Evolutionary conservation across 2,797 vertebrate species (phyloP).

Genomic region (Pantherophis alleghaniensis): DNA sequence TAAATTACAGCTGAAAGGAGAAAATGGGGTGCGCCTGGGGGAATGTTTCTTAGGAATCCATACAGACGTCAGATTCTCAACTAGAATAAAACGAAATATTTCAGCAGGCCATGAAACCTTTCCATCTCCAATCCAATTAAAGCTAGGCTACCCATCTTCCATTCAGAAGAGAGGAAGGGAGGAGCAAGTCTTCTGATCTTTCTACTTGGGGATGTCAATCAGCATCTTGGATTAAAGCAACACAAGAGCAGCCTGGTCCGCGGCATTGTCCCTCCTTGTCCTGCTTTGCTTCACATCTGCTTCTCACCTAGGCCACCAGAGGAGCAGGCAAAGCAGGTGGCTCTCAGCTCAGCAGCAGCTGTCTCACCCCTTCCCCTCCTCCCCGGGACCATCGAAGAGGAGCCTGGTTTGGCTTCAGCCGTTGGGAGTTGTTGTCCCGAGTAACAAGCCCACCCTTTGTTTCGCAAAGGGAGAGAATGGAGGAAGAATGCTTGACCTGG

Average conservation of each 20-base stretch:
- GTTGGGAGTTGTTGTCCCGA: background rate
- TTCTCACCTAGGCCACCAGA: background rate
- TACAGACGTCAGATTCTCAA: background rate
- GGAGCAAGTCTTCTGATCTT: background rate
- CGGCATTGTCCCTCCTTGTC: background rate
- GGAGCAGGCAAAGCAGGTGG: conserved; percentile 12
- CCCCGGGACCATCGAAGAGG: background rate
- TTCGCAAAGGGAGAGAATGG: background rate
- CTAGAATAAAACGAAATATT: background rate
- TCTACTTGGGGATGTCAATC: background rate
- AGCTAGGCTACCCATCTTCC: background rate
- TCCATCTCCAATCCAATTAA: background rate
- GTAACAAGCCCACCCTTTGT: conserved; percentile 5
- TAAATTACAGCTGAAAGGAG: background rate
- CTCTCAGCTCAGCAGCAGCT: conserved; percentile 18
- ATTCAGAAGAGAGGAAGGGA: background rate
- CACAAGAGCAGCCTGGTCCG: background rate
- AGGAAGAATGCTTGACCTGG: conserved; percentile 16
- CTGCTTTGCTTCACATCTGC: background rate
- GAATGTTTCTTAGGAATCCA: background rate
- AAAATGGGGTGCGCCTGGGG: background rate
- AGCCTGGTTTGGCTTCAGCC: background rate
- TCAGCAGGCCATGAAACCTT: background rate
- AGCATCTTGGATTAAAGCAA: background rate
- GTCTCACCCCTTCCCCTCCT: background rate